A percentile compares a stretch with the other conserved stretches of the same genome.
phyloP scores from a whole-genome alignment of 2,888 invertebrate species.

The Hydrotaea diabolus region DNA sequence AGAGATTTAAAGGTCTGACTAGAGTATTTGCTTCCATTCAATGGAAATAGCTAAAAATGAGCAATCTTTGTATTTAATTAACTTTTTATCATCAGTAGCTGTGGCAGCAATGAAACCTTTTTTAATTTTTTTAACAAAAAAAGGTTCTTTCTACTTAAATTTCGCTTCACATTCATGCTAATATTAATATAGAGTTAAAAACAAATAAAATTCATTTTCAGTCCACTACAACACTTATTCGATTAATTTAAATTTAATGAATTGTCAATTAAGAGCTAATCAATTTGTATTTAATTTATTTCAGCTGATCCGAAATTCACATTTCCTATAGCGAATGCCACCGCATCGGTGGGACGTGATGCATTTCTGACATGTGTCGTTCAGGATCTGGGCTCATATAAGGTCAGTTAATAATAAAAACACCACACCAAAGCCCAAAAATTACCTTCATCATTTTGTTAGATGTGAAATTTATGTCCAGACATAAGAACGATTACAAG shows the following conservation, averaged over 20 bases:
- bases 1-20: too few relatives aligned
- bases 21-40: too few relatives aligned
- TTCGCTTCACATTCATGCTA: too few relatives aligned
- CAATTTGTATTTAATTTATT: slow-evolving; percentile 20
- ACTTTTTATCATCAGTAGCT: too few relatives aligned
- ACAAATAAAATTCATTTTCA: not conserved
- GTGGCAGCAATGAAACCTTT: too few relatives aligned
- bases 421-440: not conserved
- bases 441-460: slow-evolving; percentile 32
- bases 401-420: slow-evolving; percentile 81
- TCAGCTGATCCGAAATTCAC: slow-evolving; percentile 86
- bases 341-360: slow-evolving; percentile 86
- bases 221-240: too few relatives aligned
- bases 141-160: too few relatives aligned
- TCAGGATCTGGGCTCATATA: slow-evolving; percentile 85
- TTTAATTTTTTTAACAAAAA: too few relatives aligned
- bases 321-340: slow-evolving; percentile 85
- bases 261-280: not conserved
- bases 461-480: slow-evolving; percentile 8
- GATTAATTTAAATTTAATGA: too few relatives aligned
- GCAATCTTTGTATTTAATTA: too few relatives aligned
- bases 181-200: not conserved
- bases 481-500: slow-evolving; percentile 19
- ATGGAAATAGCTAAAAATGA: too few relatives aligned
- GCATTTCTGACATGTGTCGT: slow-evolving; percentile 86